phyloP scores from a whole-genome alignment of 2,797 vertebrate species.

The Nasua narica region DNA sequence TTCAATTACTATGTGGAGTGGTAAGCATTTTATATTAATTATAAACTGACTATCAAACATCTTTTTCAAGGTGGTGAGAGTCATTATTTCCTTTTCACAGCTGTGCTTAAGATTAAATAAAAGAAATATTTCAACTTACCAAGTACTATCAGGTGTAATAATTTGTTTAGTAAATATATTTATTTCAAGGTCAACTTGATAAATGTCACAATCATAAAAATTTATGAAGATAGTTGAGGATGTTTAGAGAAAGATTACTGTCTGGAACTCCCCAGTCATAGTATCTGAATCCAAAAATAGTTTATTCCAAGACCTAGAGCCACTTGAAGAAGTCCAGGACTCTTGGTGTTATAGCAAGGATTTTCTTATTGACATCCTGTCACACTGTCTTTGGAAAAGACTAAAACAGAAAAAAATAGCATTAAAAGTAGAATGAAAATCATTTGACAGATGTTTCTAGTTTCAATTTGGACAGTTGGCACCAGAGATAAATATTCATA shows the following conservation, averaged over 20 bases:
- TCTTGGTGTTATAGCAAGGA: background rate
- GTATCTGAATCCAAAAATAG: constrained; percentile 4
- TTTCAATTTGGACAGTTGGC: constrained; percentile 64
- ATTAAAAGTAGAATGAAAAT: constrained; percentile 56
- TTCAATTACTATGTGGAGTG: background rate
- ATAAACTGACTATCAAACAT: background rate
- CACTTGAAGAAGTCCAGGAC: background rate
- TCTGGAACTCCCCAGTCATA: background rate
- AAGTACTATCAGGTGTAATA: background rate
- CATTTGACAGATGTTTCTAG: constrained; percentile 63
- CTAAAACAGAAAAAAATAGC: constrained; percentile 31
- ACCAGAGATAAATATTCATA: constrained; percentile 65
- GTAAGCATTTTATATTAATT: constrained; percentile 43
- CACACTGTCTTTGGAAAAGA: constrained; percentile 38
- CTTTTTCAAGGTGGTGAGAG: background rate
- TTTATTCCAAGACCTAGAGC: background rate
- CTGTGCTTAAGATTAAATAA: background rate
- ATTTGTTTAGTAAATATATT: constrained; percentile 5
- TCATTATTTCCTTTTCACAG: background rate
- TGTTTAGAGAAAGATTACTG: background rate
- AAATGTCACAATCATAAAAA: background rate
- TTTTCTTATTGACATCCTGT: constrained; percentile 56
- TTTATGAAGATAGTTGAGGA: constrained; percentile 13
- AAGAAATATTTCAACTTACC: background rate
- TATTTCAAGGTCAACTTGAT: constrained; percentile 20